Evolutionary conservation across 1,140 invertebrate genomes (phyloP).

Genomic region (Coptotermes formosanus): DNA sequence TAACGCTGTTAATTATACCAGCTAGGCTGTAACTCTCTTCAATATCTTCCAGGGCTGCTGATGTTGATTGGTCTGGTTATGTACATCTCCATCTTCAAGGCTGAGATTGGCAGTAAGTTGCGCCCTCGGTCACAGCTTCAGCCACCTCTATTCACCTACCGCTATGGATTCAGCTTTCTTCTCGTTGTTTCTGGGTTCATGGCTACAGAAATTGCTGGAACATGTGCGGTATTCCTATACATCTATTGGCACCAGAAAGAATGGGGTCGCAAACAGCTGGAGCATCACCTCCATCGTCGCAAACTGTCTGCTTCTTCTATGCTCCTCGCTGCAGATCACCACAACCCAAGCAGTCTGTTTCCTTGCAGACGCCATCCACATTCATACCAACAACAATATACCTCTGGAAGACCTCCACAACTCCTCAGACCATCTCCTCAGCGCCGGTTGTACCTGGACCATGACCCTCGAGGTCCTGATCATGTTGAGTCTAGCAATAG

Average conservation of each 20-base stretch:
- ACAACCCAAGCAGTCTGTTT: neutral
- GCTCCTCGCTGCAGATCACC: slow-evolving; percentile 27
- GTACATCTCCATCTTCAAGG: slow-evolving; percentile 90
- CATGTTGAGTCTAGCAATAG: neutral
- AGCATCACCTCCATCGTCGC: slow-evolving; percentile 23
- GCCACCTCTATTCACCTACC: slow-evolving; percentile 77
- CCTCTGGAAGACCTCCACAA: slow-evolving; percentile 14
- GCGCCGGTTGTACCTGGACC: slow-evolving; percentile 39
- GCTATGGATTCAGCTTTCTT: slow-evolving; percentile 81
- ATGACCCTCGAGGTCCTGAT: slow-evolving; percentile 25
- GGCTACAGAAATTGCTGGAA: slow-evolving; percentile 77
- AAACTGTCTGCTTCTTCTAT: neutral
- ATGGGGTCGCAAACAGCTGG: slow-evolving; percentile 27
- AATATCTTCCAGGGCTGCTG: slow-evolving; percentile 64
- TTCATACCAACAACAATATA: neutral
- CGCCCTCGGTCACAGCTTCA: slow-evolving; percentile 73
- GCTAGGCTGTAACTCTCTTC: slow-evolving; percentile 35
- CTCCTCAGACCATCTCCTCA: slow-evolving; percentile 22
- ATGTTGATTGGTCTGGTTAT: slow-evolving; percentile 87
- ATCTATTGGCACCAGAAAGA: slow-evolving; percentile 67
- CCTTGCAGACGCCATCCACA: slow-evolving; percentile 25
- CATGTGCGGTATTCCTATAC: slow-evolving; percentile 82
- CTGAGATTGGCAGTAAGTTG: slow-evolving; percentile 83
- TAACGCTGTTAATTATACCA: too few species aligned
- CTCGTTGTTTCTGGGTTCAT: slow-evolving; percentile 82